Conservation (phyloP, 1,140 invertebrate genomes). For the Acromyrmex heyeri region DNA sequence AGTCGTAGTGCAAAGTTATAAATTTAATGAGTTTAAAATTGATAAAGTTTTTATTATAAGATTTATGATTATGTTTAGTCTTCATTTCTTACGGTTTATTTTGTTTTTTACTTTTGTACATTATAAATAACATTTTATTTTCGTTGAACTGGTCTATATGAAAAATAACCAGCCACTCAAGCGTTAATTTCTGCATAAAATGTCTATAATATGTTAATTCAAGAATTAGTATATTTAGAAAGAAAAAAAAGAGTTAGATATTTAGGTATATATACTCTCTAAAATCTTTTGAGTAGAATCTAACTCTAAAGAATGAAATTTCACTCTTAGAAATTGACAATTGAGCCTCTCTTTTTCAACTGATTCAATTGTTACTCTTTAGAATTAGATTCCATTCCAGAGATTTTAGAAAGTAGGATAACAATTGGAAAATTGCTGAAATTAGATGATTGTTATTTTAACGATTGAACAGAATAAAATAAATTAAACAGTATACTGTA, state of each 20-base stretch:
- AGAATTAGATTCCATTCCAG: neutral
- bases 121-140: neutral
- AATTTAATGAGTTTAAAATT: neutral
- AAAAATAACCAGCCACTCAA: neutral
- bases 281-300: no score
- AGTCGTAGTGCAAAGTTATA: neutral
- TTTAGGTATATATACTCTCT: no score
- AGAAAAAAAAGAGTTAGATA: neutral
- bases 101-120: neutral
- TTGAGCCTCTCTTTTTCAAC: no score
- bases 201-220: neutral
- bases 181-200: neutral
- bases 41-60: neutral
- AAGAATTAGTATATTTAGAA: neutral
- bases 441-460: neutral
- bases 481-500: neutral
- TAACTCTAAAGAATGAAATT: no score
- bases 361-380: neutral
- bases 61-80: neutral
- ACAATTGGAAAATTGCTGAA: neutral
- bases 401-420: neutral
- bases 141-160: neutral
- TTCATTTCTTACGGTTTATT: neutral
- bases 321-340: no score
- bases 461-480: neutral